Conservation (phyloP, 2,888 invertebrate species). For the Phasia obesa region DNA sequence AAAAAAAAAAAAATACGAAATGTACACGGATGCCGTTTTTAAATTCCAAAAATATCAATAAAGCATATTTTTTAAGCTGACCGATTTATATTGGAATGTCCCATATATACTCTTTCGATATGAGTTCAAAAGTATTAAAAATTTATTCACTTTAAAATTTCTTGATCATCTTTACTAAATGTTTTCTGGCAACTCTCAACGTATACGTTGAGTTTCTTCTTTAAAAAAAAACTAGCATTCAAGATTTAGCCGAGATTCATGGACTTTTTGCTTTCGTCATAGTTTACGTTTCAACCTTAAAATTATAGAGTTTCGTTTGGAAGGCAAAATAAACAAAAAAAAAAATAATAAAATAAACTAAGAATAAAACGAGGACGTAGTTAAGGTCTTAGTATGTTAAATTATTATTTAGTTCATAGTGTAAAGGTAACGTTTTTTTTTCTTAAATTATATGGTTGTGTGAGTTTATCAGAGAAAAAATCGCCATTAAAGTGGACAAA, state of each 20-base stretch:
- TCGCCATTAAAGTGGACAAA: conserved; percentile 59
- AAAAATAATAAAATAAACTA: conserved; percentile 12
- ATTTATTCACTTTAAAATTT: neutral
- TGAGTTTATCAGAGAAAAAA: conserved; percentile 17
- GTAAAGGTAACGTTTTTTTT: conserved; percentile 33
- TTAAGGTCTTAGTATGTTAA: conserved; percentile 64
- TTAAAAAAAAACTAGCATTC: conserved; percentile 17
- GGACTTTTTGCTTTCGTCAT: conserved; percentile 69
- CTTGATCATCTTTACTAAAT: neutral
- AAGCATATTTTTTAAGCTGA: no score
- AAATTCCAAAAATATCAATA: no score
- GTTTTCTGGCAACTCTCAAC: neutral
- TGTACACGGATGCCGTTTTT: no score
- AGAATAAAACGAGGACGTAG: conserved; percentile 67
- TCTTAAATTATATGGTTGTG: neutral
- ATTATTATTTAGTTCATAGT: conserved; percentile 42
- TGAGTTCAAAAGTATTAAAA: no score
- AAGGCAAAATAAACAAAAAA: conserved; percentile 30
- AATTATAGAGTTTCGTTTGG: conserved; percentile 54
- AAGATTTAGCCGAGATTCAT: conserved; percentile 60
- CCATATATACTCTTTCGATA: no score
- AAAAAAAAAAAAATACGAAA: no score
- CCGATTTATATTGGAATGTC: no score
- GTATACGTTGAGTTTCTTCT: neutral
- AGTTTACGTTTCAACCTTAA: conserved; percentile 68